Percentiles rank a stretch among this genome's conserved stretches.
phyloP scores from a whole-genome alignment of 2,888 invertebrate species.

The Thalpophila matura region DNA sequence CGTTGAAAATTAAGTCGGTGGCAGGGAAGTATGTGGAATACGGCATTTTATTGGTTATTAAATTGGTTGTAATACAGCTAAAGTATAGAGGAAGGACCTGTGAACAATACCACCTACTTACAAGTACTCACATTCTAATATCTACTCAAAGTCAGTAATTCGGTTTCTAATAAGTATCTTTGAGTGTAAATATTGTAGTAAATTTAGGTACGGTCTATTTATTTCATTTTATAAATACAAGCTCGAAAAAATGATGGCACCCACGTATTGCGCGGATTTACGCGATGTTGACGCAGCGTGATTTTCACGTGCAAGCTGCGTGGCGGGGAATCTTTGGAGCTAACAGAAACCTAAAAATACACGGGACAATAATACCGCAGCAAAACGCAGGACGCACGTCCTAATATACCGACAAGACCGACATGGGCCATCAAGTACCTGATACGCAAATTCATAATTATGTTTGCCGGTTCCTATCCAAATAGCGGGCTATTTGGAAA shows the following conservation, averaged over 20 bases:
- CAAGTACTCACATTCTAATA: background rate
- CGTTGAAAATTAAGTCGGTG: background rate
- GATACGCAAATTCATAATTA: background rate
- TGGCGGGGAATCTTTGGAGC: conserved; percentile 7
- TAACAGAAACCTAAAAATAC: conserved; percentile 3
- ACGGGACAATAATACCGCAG: no score
- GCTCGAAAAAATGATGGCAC: background rate
- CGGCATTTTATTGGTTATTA: background rate
- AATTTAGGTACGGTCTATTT: conserved; percentile 3
- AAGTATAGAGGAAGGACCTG: background rate
- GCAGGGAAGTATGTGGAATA: background rate
- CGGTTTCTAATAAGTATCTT: conserved; percentile 7
- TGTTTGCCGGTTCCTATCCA: background rate
- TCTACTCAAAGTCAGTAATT: background rate
- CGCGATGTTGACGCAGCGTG: conserved; percentile 11
- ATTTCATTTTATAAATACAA: background rate
- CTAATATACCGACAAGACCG: background rate
- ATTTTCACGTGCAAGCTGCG: conserved; percentile 17
- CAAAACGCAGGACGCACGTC: background rate
- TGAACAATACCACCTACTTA: background rate
- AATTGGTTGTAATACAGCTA: background rate
- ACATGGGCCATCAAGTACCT: background rate
- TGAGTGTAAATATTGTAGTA: conserved; percentile 2
- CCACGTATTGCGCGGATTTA: conserved; percentile 1
- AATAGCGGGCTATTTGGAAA: background rate